phyloP scores from a whole-genome alignment of 2,797 vertebrate genomes.

The Acanthis flammea region DNA sequence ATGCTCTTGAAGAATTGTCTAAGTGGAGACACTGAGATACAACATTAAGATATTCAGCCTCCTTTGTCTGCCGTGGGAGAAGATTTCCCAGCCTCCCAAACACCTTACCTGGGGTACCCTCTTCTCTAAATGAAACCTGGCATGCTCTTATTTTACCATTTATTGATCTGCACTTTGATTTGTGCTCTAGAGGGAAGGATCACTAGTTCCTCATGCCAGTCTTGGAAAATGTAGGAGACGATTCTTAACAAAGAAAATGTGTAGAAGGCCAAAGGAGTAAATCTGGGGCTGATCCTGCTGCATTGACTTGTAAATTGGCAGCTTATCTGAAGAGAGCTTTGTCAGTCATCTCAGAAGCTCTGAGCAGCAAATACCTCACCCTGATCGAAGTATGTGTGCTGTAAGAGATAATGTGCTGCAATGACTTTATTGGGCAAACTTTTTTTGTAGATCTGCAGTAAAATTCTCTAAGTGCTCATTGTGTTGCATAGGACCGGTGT shows the following conservation, averaged over 20 bases:
- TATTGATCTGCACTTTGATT: neutral
- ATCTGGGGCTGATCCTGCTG: neutral
- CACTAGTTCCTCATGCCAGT: neutral
- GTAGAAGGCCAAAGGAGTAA: neutral
- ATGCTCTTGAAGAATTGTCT: neutral
- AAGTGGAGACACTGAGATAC: neutral
- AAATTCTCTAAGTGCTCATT: rapidly evolving
- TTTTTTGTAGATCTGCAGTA: neutral
- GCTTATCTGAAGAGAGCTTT: neutral
- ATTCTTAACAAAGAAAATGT: neutral
- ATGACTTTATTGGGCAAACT: neutral
- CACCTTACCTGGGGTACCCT: neutral
- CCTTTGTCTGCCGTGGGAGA: neutral
- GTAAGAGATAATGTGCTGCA: neutral
- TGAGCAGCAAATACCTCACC: neutral
- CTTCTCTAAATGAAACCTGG: neutral
- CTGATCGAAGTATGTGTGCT: neutral
- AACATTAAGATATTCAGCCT: neutral
- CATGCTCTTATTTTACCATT: neutral
- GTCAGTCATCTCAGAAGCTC: neutral
- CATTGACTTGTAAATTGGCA: neutral
- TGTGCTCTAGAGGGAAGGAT: neutral
- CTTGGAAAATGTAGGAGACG: rapidly evolving
- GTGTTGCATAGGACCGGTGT: neutral
- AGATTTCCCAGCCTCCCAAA: neutral